A percentile compares a stretch with the other conserved stretches of the same genome.
These are phyloP conservation scores for Formica exsecta DNA, from an alignment of 1,140 invertebrate species.

Conservation along the genomic window DNA sequence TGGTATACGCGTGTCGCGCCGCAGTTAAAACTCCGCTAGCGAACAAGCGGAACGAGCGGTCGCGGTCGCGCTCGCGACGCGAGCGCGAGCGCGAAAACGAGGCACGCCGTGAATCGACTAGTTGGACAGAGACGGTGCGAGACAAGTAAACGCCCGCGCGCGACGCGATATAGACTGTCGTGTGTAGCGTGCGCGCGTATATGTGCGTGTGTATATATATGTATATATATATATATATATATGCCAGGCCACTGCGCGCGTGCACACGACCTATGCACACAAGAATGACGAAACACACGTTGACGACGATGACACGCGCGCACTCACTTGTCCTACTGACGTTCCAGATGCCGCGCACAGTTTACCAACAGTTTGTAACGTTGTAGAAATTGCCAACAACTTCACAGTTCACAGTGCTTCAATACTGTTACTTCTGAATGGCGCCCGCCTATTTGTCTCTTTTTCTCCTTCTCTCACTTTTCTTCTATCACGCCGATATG, in stretches of 20 bases:
- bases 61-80: slow-evolving; percentile 26
- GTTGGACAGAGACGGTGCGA: slow-evolving; percentile 53
- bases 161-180: too few species aligned
- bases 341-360: slow-evolving; percentile 3
- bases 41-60: slow-evolving; percentile 58
- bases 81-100: slow-evolving; percentile 49
- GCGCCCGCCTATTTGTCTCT: slow-evolving; percentile 4
- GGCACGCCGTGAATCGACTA: slow-evolving; percentile 44
- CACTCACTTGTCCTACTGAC: slow-evolving; percentile 40
- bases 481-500: neutral
- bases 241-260: neutral
- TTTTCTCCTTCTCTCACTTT: slow-evolving; percentile 3
- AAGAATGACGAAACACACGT: neutral
- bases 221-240: too few species aligned
- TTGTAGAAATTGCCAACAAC: neutral
- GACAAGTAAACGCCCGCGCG: slow-evolving; percentile 15
- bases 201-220: too few species aligned
- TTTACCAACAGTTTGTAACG: neutral
- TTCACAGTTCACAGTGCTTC: neutral
- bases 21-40: slow-evolving; percentile 67
- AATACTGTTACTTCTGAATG: slow-evolving; percentile 54
- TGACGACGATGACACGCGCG: slow-evolving; percentile 40
- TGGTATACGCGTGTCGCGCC: slow-evolving; percentile 56
- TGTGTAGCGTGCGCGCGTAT: too few species aligned
- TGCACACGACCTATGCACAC: neutral